Percentiles rank a stretch among this genome's conserved stretches.
phyloP scores from a whole-genome alignment of 2,888 invertebrate species.

The Pelosia muscerda region DNA sequence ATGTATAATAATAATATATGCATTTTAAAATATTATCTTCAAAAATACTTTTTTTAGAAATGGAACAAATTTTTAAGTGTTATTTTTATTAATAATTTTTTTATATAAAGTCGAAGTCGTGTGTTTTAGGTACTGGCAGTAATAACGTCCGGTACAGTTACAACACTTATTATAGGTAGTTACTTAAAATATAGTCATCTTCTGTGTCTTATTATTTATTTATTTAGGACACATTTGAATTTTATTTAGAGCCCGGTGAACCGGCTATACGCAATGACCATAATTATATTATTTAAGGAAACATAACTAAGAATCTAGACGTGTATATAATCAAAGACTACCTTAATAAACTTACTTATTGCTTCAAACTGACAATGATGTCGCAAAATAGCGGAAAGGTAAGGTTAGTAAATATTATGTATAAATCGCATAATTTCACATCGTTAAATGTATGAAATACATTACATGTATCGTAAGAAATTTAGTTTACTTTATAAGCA shows the following conservation, averaged over 20 bases:
- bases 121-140: too few species aligned
- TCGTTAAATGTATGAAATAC: constrained; percentile 58
- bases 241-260: neutral
- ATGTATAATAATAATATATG: too few species aligned
- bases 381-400: constrained; percentile 57
- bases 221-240: too few species aligned
- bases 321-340: constrained; percentile 50
- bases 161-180: too few species aligned
- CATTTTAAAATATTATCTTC: too few species aligned
- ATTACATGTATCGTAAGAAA: constrained; percentile 71
- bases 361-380: constrained; percentile 50
- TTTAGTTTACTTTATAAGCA: constrained; percentile 66
- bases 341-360: constrained; percentile 42
- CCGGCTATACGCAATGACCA: neutral
- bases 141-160: too few species aligned
- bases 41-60: too few species aligned
- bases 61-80: too few species aligned
- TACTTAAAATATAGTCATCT: too few species aligned
- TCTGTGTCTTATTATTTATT: too few species aligned
- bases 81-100: neutral
- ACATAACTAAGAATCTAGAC: constrained; percentile 5
- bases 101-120: neutral
- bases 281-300: neutral
- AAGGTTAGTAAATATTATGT: constrained; percentile 17
- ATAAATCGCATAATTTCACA: constrained; percentile 59